Evolutionary conservation across 2,888 invertebrate species (phyloP).

Genomic region (Ashinkailepas kermadecensis): DNA sequence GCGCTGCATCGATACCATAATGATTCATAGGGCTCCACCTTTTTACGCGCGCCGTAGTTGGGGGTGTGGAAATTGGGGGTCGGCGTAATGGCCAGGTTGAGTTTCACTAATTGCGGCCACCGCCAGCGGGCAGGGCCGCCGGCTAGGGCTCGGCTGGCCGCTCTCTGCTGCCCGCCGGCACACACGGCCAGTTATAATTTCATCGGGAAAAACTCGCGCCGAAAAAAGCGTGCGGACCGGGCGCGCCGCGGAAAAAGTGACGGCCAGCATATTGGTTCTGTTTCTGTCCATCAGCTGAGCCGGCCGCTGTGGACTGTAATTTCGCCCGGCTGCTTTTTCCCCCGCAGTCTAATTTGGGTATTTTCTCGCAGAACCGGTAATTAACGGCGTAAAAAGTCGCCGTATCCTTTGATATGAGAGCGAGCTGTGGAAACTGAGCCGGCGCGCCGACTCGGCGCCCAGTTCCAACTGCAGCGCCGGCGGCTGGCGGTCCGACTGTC

Average conservation of each 20-base stretch:
- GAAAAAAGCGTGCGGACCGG: slow-evolving; percentile 1
- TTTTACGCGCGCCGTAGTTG: background rate
- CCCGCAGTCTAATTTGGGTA: slow-evolving; percentile 14
- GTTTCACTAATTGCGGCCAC: background rate
- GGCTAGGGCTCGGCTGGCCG: background rate
- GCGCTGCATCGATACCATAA: background rate
- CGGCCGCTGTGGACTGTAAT: background rate
- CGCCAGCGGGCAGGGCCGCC: background rate
- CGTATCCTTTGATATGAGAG: slow-evolving; percentile 10
- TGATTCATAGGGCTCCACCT: background rate
- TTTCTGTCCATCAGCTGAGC: background rate
- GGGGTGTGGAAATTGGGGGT: slow-evolving; percentile 10
- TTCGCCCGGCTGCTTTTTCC: slow-evolving; percentile 3
- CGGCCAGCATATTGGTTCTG: slow-evolving; percentile 6
- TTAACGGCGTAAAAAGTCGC: background rate
- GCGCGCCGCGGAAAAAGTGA: background rate
- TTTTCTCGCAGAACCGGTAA: slow-evolving; percentile 17
- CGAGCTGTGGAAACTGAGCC: too few species aligned
- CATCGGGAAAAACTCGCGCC: slow-evolving; percentile 5
- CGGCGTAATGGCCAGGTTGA: background rate
- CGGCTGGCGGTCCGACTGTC: too few species aligned
- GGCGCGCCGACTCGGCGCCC: too few species aligned
- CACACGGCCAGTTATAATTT: slow-evolving; percentile 6
- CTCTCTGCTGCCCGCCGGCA: background rate
- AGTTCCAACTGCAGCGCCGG: too few species aligned